Evolutionary conservation across 2,797 vertebrate genomes (phyloP), one percentile per base, ranked within the genome.

Genomic region (Sebastes matsubarae): DNA sequence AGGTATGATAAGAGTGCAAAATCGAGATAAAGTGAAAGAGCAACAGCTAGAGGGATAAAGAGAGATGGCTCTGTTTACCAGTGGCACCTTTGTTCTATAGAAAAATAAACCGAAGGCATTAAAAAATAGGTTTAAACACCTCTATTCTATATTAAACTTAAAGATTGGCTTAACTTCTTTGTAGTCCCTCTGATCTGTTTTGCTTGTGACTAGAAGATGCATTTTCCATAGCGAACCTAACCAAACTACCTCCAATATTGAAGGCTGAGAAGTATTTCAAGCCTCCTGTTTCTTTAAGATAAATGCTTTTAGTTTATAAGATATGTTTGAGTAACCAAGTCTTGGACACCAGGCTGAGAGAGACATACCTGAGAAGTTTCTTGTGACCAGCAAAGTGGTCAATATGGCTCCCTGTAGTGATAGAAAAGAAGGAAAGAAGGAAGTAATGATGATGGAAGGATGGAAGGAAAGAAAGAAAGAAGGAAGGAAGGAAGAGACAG

Each of bases 281-380:
- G 30, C 54, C 32, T 24, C 7, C 30, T 25, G 58, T 6, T 46
- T 79, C 27, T 52, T 61, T 30, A 61, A 25, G 27, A 72, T 57
- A 11, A 68, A 38, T 66, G 38, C 50, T 42, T 87, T 68, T 1
- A 6, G 20, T 58, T 64, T 25, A 55, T n/a, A 58, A 58, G 24
- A 68, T 77, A 32, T 82, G 63, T 63, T 83, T 72, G 29, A 58
- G 36, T 50, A 74, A 83, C 29, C 27, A 81, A 29, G 29, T 71
- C 30, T 74, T 58, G 32, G 58, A 58, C 4, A 77, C 32, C 42
- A 71, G 58, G 74, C 61, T 75, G 64, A 86, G 66, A 71, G 70
- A 73, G 75, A 97, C 97, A 92, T 98, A 99, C 99, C 99, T 82
- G 99, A 99, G 94, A 99, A 99, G 96, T 99, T 99, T 94, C 98